Percentiles rank a stretch among this genome's conserved stretches.
phyloP scores from a whole-genome alignment of 2,888 invertebrate species.

The Amphipoea lucens region DNA sequence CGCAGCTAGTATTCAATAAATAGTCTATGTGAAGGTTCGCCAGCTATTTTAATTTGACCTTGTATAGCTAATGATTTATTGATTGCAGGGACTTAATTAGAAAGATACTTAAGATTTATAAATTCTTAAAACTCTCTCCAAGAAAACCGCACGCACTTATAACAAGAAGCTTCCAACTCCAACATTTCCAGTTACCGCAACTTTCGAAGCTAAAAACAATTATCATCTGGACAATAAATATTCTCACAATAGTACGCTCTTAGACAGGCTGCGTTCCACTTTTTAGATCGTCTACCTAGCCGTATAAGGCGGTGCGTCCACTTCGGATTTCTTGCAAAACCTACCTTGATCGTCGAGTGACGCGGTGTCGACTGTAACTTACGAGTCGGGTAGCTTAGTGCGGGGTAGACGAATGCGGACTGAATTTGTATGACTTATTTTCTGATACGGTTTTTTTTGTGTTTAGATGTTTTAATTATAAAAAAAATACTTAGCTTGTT shows the following conservation, averaged over 20 bases:
- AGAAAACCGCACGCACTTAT: conserved; percentile 32
- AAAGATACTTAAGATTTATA: not conserved
- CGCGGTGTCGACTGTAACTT: conserved; percentile 56
- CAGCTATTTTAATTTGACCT: not conserved
- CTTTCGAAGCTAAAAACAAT: conserved; percentile 66
- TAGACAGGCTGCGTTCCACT: conserved; percentile 71
- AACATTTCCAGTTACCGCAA: conserved; percentile 57
- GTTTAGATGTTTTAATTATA: not conserved
- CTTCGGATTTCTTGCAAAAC: conserved; percentile 76
- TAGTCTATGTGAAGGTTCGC: too few relatives aligned
- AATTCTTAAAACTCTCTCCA: not conserved
- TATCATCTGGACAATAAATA: conserved; percentile 68
- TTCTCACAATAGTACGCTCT: conserved; percentile 61
- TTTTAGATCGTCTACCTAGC: conserved; percentile 75
- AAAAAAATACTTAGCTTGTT: too few relatives aligned
- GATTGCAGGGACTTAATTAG: not conserved
- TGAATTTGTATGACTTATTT: conserved; percentile 54
- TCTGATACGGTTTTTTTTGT: not conserved
- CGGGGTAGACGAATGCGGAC: conserved; percentile 38
- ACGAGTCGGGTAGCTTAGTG: conserved; percentile 53
- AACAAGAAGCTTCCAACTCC: conserved; percentile 37
- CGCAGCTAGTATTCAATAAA: too few relatives aligned
- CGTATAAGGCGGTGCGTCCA: conserved; percentile 75
- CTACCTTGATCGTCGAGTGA: conserved; percentile 73
- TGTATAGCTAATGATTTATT: not conserved